A percentile compares a stretch with the other conserved stretches of the same genome.
Evolutionary conservation across 1,140 invertebrate genomes (phyloP).

Genomic region (Muscidifurax raptorellus): DNA sequence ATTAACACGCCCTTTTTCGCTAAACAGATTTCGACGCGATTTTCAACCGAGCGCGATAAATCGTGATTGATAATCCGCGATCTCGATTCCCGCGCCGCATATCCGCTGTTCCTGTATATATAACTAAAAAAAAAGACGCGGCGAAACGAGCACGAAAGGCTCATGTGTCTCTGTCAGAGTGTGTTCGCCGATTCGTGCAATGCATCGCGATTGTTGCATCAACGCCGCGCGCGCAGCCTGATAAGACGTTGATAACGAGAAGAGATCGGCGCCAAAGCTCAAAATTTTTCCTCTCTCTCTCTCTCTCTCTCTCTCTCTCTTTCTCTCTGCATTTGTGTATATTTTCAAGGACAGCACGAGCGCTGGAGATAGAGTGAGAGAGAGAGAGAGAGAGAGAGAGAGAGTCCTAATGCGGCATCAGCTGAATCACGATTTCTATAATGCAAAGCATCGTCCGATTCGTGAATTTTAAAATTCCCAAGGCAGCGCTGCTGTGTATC

Average conservation of each 20-base stretch:
- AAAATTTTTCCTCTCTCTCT: not conserved
- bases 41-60: too few relatives aligned
- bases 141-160: not conserved
- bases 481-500: too few relatives aligned
- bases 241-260: not conserved
- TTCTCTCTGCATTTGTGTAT: not conserved
- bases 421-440: too few relatives aligned
- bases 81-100: too few relatives aligned
- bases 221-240: not conserved
- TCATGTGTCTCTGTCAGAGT: not conserved
- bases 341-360: slow-evolving; percentile 8
- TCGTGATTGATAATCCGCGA: too few relatives aligned
- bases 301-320: not conserved
- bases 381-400: too few relatives aligned
- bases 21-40: too few relatives aligned
- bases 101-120: too few relatives aligned
- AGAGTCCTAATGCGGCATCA: too few relatives aligned
- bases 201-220: slow-evolving; percentile 17
- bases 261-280: not conserved
- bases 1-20: too few relatives aligned
- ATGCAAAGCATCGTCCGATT: too few relatives aligned
- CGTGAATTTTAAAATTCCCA: too few relatives aligned
- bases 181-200: not conserved
- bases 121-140: not conserved
- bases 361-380: not conserved